phyloP scores from a whole-genome alignment of 2,888 invertebrate species.

The Mycogona germanica region DNA sequence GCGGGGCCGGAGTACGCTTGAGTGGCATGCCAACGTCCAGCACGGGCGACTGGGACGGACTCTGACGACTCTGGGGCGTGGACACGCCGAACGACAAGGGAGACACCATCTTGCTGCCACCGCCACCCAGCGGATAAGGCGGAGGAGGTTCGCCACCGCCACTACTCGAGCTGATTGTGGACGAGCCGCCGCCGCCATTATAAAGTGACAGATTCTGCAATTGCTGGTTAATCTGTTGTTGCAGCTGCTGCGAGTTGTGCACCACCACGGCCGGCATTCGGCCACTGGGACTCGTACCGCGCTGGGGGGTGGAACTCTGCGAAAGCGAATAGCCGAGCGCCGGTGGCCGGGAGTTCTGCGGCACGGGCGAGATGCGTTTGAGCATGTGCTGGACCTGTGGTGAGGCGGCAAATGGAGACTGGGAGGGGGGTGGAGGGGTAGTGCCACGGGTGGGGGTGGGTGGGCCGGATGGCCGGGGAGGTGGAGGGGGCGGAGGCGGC shows the following conservation, averaged over 20 bases:
- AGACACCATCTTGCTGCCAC: conserved; percentile 37
- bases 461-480: conserved; percentile 46
- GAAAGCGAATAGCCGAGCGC: conserved; percentile 16
- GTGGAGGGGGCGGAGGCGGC: conserved; percentile 38
- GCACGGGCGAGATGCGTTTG: conserved; percentile 58
- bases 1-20: not conserved
- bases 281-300: conserved; percentile 50
- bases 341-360: conserved; percentile 18
- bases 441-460: conserved; percentile 37
- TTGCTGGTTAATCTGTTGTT: conserved; percentile 76
- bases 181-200: conserved; percentile 16
- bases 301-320: conserved; percentile 29
- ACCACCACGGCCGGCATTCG: conserved; percentile 61
- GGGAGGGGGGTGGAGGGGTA: conserved; percentile 42
- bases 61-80: conserved; percentile 74
- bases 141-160: conserved; percentile 47
- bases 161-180: conserved; percentile 5
- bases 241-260: conserved; percentile 64
- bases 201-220: conserved; percentile 49
- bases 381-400: conserved; percentile 50
- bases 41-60: conserved; percentile 61
- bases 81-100: conserved; percentile 58
- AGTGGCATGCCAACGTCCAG: not conserved
- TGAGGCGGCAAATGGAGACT: conserved; percentile 38
- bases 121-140: conserved; percentile 38